A percentile compares a stretch with the other conserved stretches of the same genome.
Conservation (phyloP, 1,140 invertebrate species). For the Fragariocoptes setiger region DNA sequence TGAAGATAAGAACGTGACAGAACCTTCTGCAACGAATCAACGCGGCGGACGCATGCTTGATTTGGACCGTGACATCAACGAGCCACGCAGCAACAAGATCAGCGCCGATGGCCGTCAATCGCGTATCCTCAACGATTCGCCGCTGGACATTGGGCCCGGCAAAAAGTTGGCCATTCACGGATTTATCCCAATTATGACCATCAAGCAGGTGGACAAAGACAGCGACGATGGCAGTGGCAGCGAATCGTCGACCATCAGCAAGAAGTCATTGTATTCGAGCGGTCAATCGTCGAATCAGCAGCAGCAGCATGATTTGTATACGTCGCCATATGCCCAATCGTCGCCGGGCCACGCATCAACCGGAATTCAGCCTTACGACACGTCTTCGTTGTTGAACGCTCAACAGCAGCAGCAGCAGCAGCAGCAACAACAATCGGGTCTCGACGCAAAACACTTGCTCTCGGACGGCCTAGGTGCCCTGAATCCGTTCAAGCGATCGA, state of each 20-base stretch:
- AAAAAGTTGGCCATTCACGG: conserved; percentile 5
- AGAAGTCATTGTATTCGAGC: neutral
- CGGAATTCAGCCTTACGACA: neutral
- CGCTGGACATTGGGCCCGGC: neutral
- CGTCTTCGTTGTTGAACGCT: too few species aligned
- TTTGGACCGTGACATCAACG: neutral
- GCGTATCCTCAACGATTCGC: conserved; percentile 5
- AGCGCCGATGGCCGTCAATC: neutral
- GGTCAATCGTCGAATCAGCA: neutral
- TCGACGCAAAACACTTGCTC: too few species aligned
- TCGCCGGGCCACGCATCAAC: neutral
- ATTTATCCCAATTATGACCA: conserved; percentile 8
- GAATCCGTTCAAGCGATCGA: too few species aligned
- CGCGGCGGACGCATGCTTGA: neutral
- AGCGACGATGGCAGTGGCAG: neutral
- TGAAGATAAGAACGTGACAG: neutral
- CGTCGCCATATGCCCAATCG: neutral
- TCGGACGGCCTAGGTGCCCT: too few species aligned
- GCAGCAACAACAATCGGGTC: neutral
- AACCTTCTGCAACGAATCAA: neutral
- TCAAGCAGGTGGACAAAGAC: conserved; percentile 3
- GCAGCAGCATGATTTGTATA: neutral
- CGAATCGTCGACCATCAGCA: neutral
- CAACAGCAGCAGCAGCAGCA: neutral
- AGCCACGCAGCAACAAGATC: neutral